Base-by-base conservation (phyloP, 2,113 vertebrate genomes). In the Corydoras sp. region DNA sequence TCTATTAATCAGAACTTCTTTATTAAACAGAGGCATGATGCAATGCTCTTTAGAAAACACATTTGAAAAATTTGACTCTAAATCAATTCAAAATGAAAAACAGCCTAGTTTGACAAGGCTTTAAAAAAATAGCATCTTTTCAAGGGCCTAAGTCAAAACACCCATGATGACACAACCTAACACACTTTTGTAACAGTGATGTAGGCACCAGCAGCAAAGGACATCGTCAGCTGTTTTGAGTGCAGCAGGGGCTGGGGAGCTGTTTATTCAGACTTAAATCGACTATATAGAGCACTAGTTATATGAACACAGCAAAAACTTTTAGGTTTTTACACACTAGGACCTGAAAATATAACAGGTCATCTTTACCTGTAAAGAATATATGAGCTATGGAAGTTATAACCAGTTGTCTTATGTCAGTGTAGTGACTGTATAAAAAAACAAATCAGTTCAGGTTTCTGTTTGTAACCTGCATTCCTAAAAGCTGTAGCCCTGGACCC, bases 1-100 rank as follows among this genome's bases (percentile, higher is more conserved):
- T 61, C 58, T 69, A 64, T 74, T 71, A 55, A 58, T 54, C 75
- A 72, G 30, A 73, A 58, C 77, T 71, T 62, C 29, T 24, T 18
- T 58, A 58, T 59, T 61, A 14, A 58, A 60, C 62, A 71, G 59
- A 64, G 55, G 61, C 68, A 76, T 4, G 59, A 65, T 69, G 3
- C 66, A 1, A n/a, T 9, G 76, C 66, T 65, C 72, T 64, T 18
- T 13, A 65, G 7, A 56, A 54, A 4, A 62, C 30, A 43, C 35
- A 43, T 43, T 43, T 43, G 35, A 43, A 43, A 43, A 43, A 43
- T 43, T 43, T 8, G 7, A 43, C 35, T 43, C 35, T 24, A 24
- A 43, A 43, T 43, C 35, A 43, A 43, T 43, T 43, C 7, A 43
- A 43, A 43, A 43, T 43, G 35, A 43, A 43, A 53, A 48, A 2